phyloP scores from a whole-genome alignment of 2,797 vertebrate species.

The Dicrostonyx torquatus region DNA sequence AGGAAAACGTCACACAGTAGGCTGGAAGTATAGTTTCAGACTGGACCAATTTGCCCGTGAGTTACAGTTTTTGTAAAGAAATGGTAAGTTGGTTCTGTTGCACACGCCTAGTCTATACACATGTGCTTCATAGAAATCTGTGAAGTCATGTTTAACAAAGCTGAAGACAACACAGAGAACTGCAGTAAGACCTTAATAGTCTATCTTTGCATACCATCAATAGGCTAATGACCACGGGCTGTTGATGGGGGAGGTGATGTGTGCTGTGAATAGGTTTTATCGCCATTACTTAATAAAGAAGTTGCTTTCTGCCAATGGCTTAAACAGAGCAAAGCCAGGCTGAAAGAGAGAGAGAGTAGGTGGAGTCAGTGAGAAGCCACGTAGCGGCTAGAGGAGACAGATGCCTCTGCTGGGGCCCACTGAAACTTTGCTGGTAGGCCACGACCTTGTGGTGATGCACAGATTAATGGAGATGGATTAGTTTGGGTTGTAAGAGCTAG shows the following conservation, averaged over 20 bases:
- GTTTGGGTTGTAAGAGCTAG: no score
- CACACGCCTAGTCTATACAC: background rate
- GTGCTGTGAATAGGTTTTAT: no score
- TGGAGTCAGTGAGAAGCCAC: no score
- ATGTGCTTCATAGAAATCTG: background rate
- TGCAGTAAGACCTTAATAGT: background rate
- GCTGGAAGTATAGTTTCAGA: background rate
- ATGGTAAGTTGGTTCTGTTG: background rate
- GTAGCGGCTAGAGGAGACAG: no score
- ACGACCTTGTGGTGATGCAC: no score
- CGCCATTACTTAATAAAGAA: no score
- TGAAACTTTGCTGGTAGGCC: no score
- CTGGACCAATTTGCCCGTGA: background rate
- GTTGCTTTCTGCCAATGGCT: no score
- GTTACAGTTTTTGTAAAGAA: background rate
- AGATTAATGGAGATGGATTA: no score
- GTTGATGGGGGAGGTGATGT: background rate
- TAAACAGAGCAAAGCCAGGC: no score
- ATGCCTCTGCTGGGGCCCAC: no score
- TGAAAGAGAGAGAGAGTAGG: no score
- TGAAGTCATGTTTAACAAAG: constrained; percentile 8
- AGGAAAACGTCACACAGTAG: background rate
- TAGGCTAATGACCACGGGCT: background rate
- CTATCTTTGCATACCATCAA: background rate
- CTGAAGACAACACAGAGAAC: background rate